phyloP scores from a whole-genome alignment of 2,797 vertebrate genomes.

The Brachyrhaphis roseni region DNA sequence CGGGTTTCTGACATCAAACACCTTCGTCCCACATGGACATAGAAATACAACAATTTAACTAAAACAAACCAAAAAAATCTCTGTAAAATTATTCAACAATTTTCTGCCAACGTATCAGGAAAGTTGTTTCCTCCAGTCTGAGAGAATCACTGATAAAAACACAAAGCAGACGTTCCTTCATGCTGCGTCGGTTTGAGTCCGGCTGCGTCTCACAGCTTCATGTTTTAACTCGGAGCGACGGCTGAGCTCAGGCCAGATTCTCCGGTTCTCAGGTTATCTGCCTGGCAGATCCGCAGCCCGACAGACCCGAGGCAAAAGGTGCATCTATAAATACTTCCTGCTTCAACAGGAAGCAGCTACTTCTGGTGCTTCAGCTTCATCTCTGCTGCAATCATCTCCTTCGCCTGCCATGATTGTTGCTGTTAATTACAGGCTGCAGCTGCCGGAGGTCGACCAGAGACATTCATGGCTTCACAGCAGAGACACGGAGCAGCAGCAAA shows the following conservation, averaged over 20 bases:
- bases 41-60: background rate
- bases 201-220: background rate
- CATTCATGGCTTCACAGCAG: background rate
- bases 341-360: background rate
- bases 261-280: conserved; percentile 6
- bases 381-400: conserved; percentile 1
- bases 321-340: background rate
- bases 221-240: background rate
- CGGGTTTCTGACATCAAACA: background rate
- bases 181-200: background rate
- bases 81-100: too few relatives aligned
- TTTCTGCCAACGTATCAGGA: too few relatives aligned
- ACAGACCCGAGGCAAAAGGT: conserved; percentile 38
- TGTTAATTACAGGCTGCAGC: conserved; percentile 36
- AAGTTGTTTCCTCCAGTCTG: too few relatives aligned
- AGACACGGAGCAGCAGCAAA: background rate
- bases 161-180: background rate
- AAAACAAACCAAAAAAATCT: too few relatives aligned
- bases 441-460: conserved; percentile 37
- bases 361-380: background rate
- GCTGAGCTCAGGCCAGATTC: background rate
- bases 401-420: conserved; percentile 21
- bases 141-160: background rate
- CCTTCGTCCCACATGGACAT: background rate
- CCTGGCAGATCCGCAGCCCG: conserved; percentile 7